Evolutionary conservation across 2,113 vertebrate genomes (phyloP).

Genomic region (Myrmophylax atrothorax): DNA sequence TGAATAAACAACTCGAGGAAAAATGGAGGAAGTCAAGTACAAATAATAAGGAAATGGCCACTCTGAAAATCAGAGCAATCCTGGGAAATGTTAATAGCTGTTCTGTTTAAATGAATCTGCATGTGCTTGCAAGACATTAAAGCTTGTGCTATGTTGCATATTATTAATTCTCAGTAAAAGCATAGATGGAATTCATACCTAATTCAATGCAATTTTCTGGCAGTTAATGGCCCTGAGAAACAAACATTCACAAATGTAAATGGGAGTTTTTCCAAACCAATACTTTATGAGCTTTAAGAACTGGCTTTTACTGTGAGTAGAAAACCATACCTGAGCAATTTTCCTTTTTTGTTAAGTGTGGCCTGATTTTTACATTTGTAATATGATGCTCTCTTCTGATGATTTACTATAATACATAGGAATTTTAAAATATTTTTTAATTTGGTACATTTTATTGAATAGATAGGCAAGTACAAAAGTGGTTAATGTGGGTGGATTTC

Average conservation of each 20-base stretch:
- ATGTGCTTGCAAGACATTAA: neutral
- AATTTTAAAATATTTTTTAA: neutral
- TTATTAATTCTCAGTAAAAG: neutral
- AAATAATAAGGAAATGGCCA: neutral
- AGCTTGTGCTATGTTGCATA: neutral
- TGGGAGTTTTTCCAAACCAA: neutral
- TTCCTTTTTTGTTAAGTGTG: neutral
- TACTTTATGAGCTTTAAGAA: neutral
- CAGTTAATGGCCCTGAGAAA: slow-evolving; percentile 22
- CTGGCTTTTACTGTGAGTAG: neutral
- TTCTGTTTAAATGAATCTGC: slow-evolving; percentile 9
- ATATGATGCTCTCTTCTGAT: neutral
- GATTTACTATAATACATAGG: neutral
- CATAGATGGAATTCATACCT: neutral
- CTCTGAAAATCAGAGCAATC: slow-evolving; percentile 4
- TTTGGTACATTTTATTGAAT: neutral
- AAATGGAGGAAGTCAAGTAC: neutral
- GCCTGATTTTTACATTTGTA: neutral
- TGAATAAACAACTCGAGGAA: slow-evolving; percentile 11
- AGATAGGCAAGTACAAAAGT: neutral
- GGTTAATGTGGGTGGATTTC: neutral
- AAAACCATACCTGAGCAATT: neutral
- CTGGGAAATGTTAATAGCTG: neutral
- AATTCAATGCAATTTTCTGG: slow-evolving; percentile 2
- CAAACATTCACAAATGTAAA: neutral